Base-by-base conservation (phyloP, 1,140 invertebrate genomes). In the Cyclargus thomasi region DNA sequence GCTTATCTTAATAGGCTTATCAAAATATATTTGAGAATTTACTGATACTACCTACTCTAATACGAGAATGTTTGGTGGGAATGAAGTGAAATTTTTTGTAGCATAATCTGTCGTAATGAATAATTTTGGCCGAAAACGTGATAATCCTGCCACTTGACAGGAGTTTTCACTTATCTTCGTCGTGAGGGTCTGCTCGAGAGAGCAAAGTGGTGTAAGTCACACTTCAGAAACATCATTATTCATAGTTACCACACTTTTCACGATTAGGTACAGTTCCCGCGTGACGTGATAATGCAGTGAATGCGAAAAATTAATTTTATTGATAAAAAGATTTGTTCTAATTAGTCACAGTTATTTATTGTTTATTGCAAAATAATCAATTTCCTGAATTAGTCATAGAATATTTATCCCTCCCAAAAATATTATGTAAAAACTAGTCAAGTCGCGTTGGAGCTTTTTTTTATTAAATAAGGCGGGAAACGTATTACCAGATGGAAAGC, bases 191-290 rank as follows among this genome's bases (percentile, higher is more conserved):
- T 82, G 76, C 78, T 67, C 70, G 76, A 80, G 81, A 83, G 78
- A 82, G 83, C 80, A 72, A 77, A 85, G 77, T 82, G 81, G 72
- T 82, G 83, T 83, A 79, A 72, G 76, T 77, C 79, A 82, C 70
- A 78, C 69, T 77, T 83, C 76, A 80, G 77, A 80, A 74, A 72
- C 68, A 70, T 72, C 78, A 82, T 83, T 80, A 81, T 71, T 83
- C 77, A 79, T 78, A 69, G 69, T 80, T 69, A 20, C 17, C 77
- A 79, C 74, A 70, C 64, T 65, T 65, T 71, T 47, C 39, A 47
- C 39, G 39, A 47, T 16, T 47, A n/a, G n/a, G n/a, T n/a, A 11
- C 11, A 11, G 39, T 47, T 47, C 68, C 68, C 65, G 53, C 65
- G 23, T 59, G 21, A 21, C 21, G 18, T 23, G 18, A 2, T 62